Evolutionary conservation across 2,797 vertebrate species (phyloP).

Genomic region (Sorex maritimensis): DNA sequence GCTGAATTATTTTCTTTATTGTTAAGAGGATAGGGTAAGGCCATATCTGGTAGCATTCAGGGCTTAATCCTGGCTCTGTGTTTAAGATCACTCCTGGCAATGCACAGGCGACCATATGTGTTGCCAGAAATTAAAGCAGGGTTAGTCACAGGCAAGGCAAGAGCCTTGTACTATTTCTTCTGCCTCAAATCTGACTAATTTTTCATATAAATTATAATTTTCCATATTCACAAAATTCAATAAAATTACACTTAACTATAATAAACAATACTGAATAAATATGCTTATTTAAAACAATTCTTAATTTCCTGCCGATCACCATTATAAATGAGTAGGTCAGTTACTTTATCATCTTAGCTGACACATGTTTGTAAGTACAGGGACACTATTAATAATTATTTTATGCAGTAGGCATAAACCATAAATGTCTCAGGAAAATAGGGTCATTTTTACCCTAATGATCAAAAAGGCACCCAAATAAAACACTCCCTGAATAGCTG

Average conservation of each 20-base stretch:
- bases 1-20: not conserved
- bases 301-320: constrained; percentile 29
- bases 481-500: not conserved
- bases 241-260: constrained; percentile 27
- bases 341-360: not conserved
- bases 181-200: not conserved
- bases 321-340: constrained; percentile 5
- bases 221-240: constrained; percentile 47
- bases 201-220: constrained; percentile 62
- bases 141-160: too few relatives aligned
- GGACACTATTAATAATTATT: not conserved
- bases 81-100: too few relatives aligned
- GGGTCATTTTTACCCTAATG: not conserved
- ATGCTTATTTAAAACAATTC: constrained; percentile 45
- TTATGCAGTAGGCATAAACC: not conserved
- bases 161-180: too few relatives aligned
- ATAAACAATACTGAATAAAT: constrained; percentile 33
- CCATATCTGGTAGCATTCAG: too few relatives aligned
- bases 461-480: constrained; percentile 8
- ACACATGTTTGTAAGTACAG: not conserved
- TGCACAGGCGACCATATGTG: too few relatives aligned
- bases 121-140: too few relatives aligned
- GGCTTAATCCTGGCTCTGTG: too few relatives aligned
- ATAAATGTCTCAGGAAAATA: not conserved
- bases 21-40: too few relatives aligned